Percentiles rank a stretch among this genome's conserved stretches.
These are phyloP conservation scores for Xanthorhoe spadicearia DNA, from an alignment of 2,888 invertebrate genomes.

Conservation along the genomic window DNA sequence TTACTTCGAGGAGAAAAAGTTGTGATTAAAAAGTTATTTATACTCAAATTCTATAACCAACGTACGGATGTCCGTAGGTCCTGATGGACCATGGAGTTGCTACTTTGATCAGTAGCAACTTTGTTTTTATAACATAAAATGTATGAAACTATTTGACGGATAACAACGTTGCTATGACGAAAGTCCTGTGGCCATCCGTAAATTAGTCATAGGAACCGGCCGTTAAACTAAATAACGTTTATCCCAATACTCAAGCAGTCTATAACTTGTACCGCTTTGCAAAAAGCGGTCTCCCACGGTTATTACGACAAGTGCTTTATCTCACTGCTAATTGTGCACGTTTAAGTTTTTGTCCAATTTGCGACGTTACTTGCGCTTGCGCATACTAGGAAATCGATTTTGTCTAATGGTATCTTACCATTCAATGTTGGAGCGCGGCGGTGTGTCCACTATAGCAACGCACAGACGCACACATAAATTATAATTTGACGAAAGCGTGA, in stretches of 20 bases:
- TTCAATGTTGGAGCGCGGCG: slow-evolving; percentile 35
- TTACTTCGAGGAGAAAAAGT: too few relatives aligned
- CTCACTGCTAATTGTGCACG: slow-evolving; percentile 74
- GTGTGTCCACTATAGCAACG: slow-evolving; percentile 5
- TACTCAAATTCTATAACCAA: too few relatives aligned
- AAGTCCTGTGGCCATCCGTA: too few relatives aligned
- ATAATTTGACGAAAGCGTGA: neutral
- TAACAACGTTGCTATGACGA: too few relatives aligned
- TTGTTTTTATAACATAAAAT: too few relatives aligned
- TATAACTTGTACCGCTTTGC: slow-evolving; percentile 47
- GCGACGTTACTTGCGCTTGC: slow-evolving; percentile 51
- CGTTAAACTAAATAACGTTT: neutral
- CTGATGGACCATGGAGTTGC: too few relatives aligned
- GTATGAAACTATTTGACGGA: too few relatives aligned
- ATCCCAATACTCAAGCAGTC: slow-evolving; percentile 40
- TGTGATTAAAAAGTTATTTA: too few relatives aligned
- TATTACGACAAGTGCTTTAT: slow-evolving; percentile 76
- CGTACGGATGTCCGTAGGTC: too few relatives aligned
- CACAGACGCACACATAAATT: too few relatives aligned
- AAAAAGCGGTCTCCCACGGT: slow-evolving; percentile 75
- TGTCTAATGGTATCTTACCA: slow-evolving; percentile 65
- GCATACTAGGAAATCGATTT: slow-evolving; percentile 74
- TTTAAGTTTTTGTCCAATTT: slow-evolving; percentile 69
- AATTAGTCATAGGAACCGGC: too few relatives aligned
- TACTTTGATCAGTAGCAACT: too few relatives aligned